Percentiles rank a stretch among this genome's conserved stretches.
phyloP scores from a whole-genome alignment of 1,140 invertebrate genomes.

The Pteromalus puparum region DNA sequence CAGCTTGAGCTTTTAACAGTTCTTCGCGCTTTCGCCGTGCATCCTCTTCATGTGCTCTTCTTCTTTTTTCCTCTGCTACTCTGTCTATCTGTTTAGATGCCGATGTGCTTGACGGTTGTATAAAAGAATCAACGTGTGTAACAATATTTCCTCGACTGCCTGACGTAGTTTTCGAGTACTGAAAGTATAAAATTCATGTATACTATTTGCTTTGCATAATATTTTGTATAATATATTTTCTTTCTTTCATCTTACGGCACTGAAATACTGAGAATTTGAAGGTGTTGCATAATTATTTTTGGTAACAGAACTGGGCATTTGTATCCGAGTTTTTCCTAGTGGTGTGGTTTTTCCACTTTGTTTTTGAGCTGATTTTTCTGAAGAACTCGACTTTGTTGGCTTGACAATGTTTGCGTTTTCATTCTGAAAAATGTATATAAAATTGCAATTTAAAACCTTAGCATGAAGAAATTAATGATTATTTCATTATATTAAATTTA shows the following conservation, averaged over 20 bases:
- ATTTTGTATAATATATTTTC: constrained; percentile 18
- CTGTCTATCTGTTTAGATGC: constrained; percentile 66
- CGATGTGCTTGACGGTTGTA: constrained; percentile 58
- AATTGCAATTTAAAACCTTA: background rate
- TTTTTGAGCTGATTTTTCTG: constrained; percentile 54
- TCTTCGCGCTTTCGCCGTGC: constrained; percentile 70
- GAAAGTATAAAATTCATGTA: constrained; percentile 35
- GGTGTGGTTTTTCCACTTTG: constrained; percentile 64
- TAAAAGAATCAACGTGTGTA: constrained; percentile 64
- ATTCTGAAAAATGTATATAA: constrained; percentile 40
- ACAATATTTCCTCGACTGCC: constrained; percentile 64
- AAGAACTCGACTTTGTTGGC: constrained; percentile 39
- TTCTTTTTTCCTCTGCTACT: constrained; percentile 63
- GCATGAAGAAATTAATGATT: constrained; percentile 30
- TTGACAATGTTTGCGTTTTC: constrained; percentile 23
- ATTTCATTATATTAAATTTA: constrained; percentile 21
- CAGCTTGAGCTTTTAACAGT: constrained; percentile 68
- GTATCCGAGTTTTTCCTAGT: constrained; percentile 62
- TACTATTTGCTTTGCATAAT: constrained; percentile 6
- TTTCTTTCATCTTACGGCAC: constrained; percentile 52
- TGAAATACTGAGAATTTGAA: constrained; percentile 53
- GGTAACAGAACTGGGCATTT: constrained; percentile 62
- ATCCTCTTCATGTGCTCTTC: constrained; percentile 65
- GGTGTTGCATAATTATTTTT: constrained; percentile 64
- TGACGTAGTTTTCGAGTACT: constrained; percentile 64